Evolutionary conservation across 2,797 vertebrate genomes (phyloP), one percentile per base, ranked within the genome.

Genomic region (Oryzias sinensis): DNA sequence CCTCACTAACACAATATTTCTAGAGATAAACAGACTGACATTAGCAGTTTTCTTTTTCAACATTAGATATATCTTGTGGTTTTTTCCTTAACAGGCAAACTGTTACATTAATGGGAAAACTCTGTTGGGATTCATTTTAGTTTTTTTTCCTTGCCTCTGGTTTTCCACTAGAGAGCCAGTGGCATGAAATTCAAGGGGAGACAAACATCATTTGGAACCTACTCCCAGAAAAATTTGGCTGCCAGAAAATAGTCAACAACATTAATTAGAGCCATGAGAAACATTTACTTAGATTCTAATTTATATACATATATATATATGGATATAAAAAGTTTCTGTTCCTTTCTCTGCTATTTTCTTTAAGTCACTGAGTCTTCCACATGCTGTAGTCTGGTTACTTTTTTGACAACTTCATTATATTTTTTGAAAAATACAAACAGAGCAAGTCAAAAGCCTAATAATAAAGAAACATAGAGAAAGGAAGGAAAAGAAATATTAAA

Each of bases 1-100:
- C 77, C 81, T 87, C 79, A 76, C 77, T 79, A 79, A 77, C 81
- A 80, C 81, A 83, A 68, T 67, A 66, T 80, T 76, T 56, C 62
- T 79, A 80, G 75, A 82, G 82, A 62, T 59, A 74, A 81, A 79
- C 68, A 81, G 72, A 62, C 74, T 81, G 83, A 70, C 54, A 44
- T 52, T 70, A 76, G 76, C 59, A 37, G 9, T 11, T 37, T 37
- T 37, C 33, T 11, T 37, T 37, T 55, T 78, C 69, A 72, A 74
- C 73, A 80, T 77, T 75, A 72, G 9, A 37, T 9, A 9, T 37
- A 11, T 37, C 33, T 37, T 11, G 4, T 37, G 9, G 9, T 37
- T 37, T 13, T 9, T 37, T 37, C 33, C 9, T 37, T 13, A 37
- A 37, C 29, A 33, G 8, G 29, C 0, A 8, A 33, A 33, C 9